A percentile compares a stretch with the other conserved stretches of the same genome.
Evolutionary conservation across 1,140 invertebrate species (phyloP).

Genomic region (Branchinecta lynchi): DNA sequence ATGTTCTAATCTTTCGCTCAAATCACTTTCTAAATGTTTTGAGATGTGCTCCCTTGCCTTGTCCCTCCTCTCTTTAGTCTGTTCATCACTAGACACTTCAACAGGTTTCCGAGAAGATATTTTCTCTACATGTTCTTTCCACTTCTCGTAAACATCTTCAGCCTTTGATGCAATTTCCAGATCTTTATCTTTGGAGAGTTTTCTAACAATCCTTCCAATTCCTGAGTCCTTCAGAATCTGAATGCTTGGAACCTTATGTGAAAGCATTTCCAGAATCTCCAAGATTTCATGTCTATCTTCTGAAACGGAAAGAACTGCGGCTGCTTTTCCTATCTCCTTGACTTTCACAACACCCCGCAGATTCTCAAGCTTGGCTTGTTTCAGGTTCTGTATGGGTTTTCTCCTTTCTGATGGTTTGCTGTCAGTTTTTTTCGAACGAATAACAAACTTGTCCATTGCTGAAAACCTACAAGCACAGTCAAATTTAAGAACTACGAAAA

Average conservation of each 20-base stretch:
- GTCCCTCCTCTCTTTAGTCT: not conserved
- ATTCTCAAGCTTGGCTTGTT: not conserved
- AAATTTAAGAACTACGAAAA: no score
- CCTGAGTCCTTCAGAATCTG: not conserved
- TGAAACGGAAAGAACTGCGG: not conserved
- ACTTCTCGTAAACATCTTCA: not conserved
- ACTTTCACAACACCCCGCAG: not conserved
- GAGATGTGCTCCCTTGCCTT: not conserved
- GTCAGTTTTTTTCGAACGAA: not conserved
- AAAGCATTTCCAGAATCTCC: not conserved
- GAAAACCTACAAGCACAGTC: not conserved
- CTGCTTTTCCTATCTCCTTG: not conserved
- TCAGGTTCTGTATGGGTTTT: not conserved
- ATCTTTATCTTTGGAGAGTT: not conserved
- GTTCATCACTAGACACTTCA: not conserved
- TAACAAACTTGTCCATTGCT: not conserved
- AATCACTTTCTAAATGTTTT: not conserved
- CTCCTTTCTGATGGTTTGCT: not conserved
- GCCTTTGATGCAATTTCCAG: slow-evolving; percentile 5
- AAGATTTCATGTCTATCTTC: not conserved
- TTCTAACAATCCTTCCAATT: not conserved
- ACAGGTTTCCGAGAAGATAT: not conserved
- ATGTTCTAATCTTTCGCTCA: not conserved
- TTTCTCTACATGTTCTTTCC: slow-evolving; percentile 4
- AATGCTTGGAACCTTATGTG: not conserved